Evolutionary conservation across 2,888 invertebrate species (phyloP).

Genomic region (Clunio marinus): DNA sequence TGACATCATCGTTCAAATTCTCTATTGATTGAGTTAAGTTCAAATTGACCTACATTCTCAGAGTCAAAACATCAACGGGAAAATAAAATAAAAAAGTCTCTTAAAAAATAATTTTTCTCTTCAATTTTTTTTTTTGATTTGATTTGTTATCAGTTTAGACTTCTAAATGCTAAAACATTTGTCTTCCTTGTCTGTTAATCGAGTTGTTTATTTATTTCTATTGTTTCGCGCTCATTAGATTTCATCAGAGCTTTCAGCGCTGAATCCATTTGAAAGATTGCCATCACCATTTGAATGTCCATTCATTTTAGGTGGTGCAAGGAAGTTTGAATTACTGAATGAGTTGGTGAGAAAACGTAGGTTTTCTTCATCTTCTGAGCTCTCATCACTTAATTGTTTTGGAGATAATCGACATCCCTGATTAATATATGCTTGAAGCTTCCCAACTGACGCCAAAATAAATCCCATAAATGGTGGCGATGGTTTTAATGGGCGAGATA

Average conservation of each 20-base stretch:
- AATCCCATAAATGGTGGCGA: conserved; percentile 95
- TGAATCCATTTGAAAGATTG: conserved; percentile 1
- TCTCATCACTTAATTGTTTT: conserved; percentile 68
- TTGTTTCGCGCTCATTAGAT: conserved; percentile 19
- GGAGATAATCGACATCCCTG: conserved; percentile 73
- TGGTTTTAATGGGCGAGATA: conserved; percentile 84
- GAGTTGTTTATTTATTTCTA: no score
- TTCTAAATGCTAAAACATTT: no score
- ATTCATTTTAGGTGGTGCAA: neutral
- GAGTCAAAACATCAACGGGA: no score
- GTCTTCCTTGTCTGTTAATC: no score
- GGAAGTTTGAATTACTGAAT: neutral
- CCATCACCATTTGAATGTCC: conserved; percentile 8
- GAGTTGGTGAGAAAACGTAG: neutral
- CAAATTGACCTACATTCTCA: no score
- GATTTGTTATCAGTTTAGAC: no score
- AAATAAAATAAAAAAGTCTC: no score
- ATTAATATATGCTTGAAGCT: conserved; percentile 67
- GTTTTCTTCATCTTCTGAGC: conserved; percentile 54
- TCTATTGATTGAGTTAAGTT: no score
- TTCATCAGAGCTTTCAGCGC: conserved; percentile 12
- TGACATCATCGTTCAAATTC: no score
- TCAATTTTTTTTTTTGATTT: no score
- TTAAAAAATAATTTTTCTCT: no score
- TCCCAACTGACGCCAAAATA: conserved; percentile 81